Base-by-base conservation (phyloP, 2,888 invertebrate species). In the Chrysodeixis includens region DNA sequence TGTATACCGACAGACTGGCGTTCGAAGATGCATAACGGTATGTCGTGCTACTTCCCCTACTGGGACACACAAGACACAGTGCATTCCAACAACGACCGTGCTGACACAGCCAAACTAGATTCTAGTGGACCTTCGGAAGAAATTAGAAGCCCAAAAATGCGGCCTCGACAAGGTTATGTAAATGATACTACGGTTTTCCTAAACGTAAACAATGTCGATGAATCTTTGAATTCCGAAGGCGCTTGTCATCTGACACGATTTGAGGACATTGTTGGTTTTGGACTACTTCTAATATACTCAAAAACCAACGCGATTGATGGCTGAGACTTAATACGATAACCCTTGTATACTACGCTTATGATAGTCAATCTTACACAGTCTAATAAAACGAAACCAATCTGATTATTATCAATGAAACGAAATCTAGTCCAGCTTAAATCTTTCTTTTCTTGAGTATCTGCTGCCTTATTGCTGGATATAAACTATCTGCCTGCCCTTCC, bases 21-120 rank as follows among this genome's bases (percentile, higher is more conserved):
- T 76, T 74, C 79, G 78, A 84, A 83, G 84, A 84, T 74, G 71
- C 63, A 76, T 87, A 94, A 93, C 94, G 93, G 94, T 91, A 90
- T 81, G 71, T 71, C 81, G 93, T 88, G 85, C 94, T 81, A 94
- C 92, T 93, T 94, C 84, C 84, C 71, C 82, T 82, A 84, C 78
- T 84, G 70, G 69, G 66, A 71, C 70, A 70, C 77, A 71, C 53
- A 30, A 79, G 71, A 78, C 79, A 70, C 76, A 61, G 64, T 62
- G 58, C 57, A 79, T 81, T 79, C 76, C 79, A 79, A 77, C 79
- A 69, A 81, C 58, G 70, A 70, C 59, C 66, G 76, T 78, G 71
- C 56, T 52, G 62, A 69, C 71, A 76, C 71, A 63, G 64, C 64
- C 60, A 73, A 81, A 78, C 81, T 71, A 81, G 81, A 74, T 78